These are phyloP conservation scores for Nyctibius grandis DNA, from an alignment of 2,797 vertebrate species.

Conservation along the genomic window DNA sequence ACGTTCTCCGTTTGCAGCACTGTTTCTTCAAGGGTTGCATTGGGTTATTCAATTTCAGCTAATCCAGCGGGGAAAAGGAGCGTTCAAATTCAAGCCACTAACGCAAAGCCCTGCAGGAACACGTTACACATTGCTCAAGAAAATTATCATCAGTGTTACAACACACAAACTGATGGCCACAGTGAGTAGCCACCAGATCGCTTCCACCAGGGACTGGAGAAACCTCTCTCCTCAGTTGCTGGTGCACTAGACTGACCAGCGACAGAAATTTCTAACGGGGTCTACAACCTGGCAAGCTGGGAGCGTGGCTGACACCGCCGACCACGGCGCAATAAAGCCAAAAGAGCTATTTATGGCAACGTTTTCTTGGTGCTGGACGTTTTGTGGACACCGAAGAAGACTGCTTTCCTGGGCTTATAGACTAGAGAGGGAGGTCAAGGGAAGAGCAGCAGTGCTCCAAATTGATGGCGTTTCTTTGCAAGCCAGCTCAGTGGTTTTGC, in stretches of 20 bases:
- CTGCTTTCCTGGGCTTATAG: background rate
- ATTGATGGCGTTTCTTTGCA: background rate
- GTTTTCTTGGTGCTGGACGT: accelerated
- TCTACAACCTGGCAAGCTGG: background rate
- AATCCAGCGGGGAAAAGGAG: background rate
- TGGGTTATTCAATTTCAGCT: background rate
- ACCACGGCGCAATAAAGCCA: background rate
- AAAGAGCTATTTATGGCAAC: background rate
- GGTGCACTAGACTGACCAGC: too few species aligned
- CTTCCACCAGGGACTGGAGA: background rate
- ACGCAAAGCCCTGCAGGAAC: background rate
- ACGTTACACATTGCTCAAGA: background rate
- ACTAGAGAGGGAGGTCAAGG: background rate
- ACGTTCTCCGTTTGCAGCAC: background rate
- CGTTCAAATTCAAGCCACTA: background rate
- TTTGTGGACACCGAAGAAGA: background rate
- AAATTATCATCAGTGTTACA: background rate
- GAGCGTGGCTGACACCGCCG: background rate
- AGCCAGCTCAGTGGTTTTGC: accelerated
- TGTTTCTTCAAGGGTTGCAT: background rate
- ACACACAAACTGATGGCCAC: background rate
- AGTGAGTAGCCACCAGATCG: background rate
- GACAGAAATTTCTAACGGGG: accelerated
- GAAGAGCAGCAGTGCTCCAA: background rate
- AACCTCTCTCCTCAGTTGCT: background rate